phyloP scores from a whole-genome alignment of 2,888 invertebrate species.

The Eudemis profundana region DNA sequence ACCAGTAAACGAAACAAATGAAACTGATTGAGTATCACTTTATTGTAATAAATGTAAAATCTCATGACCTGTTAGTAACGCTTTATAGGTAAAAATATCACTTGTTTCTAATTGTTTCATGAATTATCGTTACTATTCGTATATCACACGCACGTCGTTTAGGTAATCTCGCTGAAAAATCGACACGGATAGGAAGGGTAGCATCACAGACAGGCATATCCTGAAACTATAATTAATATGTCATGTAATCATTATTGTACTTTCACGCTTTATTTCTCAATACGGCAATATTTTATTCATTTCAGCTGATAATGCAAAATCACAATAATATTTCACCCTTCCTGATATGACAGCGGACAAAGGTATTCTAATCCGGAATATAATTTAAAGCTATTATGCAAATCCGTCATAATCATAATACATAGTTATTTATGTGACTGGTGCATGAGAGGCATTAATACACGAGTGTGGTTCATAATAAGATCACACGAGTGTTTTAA shows the following conservation, averaged over 20 bases:
- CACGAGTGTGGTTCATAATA: no score
- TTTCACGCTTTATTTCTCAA: neutral
- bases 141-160: slow-evolving; percentile 33
- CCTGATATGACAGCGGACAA: slow-evolving; percentile 9
- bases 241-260: slow-evolving; percentile 22
- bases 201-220: slow-evolving; percentile 5
- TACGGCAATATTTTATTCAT: slow-evolving; percentile 2
- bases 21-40: slow-evolving; percentile 41
- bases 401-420: slow-evolving; percentile 15
- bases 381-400: slow-evolving; percentile 11
- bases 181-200: slow-evolving; percentile 10
- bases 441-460: no score
- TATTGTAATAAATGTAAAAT: slow-evolving; percentile 45
- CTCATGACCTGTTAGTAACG: slow-evolving; percentile 43
- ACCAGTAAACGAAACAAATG: slow-evolving; percentile 24
- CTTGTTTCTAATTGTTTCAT: slow-evolving; percentile 36
- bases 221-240: neutral
- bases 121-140: slow-evolving; percentile 30
- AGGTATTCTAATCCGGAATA: no score
- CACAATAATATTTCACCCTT: slow-evolving; percentile 2
- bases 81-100: slow-evolving; percentile 40
- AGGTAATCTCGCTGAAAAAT: slow-evolving; percentile 22
- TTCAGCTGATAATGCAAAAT: slow-evolving; percentile 3
- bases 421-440: no score
- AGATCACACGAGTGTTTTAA: no score